A percentile compares a stretch with the other conserved stretches of the same genome.
These are phyloP conservation scores for Myotis vivesi DNA, from an alignment of 2,797 vertebrate genomes.

Conservation along the genomic window DNA sequence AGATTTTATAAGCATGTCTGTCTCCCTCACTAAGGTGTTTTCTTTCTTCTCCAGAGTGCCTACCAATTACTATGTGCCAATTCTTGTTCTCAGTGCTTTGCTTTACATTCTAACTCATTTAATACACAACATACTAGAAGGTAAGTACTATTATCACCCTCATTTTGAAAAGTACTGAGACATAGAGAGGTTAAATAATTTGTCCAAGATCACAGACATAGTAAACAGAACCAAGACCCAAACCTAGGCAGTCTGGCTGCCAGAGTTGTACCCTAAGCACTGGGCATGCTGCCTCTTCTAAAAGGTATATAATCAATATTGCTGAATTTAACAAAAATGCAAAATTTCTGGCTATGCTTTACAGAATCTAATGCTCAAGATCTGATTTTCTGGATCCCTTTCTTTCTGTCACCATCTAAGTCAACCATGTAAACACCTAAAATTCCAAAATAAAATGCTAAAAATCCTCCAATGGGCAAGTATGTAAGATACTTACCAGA, in stretches of 20 bases:
- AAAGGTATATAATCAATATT: not conserved
- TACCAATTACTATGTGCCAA: not conserved
- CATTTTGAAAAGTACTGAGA: not conserved
- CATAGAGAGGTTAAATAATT: not conserved
- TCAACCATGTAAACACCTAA: not conserved
- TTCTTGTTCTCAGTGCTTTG: not conserved
- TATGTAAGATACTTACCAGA: constrained; percentile 85
- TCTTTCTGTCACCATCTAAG: not conserved
- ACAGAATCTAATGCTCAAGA: not conserved
- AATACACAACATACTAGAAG: not conserved
- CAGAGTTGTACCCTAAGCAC: not conserved
- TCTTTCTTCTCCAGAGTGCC: not conserved
- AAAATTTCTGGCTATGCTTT: not conserved
- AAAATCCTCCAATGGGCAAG: not conserved
- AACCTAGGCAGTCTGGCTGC: not conserved
- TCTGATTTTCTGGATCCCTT: not conserved
- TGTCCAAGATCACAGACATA: not conserved
- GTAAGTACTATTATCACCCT: not conserved
- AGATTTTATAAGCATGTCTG: not conserved
- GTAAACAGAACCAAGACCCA: not conserved
- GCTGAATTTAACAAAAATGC: not conserved
- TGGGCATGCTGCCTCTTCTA: not conserved
- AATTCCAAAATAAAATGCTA: not conserved
- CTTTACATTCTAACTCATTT: not conserved
- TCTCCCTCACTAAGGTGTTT: not conserved